A percentile compares a stretch with the other conserved stretches of the same genome.
Evolutionary conservation across 2,797 vertebrate species (phyloP).

Genomic region (Gephyroberyx darwinii): DNA sequence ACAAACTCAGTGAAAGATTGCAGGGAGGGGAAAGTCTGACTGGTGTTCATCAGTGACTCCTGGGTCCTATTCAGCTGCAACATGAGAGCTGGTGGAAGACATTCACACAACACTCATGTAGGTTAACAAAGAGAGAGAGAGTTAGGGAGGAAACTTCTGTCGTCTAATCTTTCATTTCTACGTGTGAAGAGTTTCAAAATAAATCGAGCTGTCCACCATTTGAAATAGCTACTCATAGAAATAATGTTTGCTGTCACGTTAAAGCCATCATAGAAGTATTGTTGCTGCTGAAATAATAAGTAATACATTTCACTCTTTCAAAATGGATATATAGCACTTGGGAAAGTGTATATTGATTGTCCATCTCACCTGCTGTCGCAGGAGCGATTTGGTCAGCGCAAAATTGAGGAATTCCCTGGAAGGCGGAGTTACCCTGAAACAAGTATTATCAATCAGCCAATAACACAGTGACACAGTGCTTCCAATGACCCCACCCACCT

Average conservation of each 20-base stretch:
- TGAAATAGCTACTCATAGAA: too few species aligned
- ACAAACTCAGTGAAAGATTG: conserved; percentile 49
- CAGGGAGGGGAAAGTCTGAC: conserved; percentile 63
- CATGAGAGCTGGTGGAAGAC: conserved; percentile 5
- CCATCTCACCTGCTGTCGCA: conserved; percentile 8
- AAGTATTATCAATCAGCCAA: not conserved
- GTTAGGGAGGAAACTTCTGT: not conserved
- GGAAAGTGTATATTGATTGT: not conserved
- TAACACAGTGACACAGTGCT: not conserved
- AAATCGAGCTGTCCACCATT: too few species aligned
- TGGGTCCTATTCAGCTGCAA: conserved; percentile 50
- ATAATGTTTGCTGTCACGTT: too few species aligned
- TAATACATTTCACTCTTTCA: not conserved
- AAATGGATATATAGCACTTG: not conserved
- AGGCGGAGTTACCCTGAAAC: conserved; percentile 11
- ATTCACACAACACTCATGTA: not conserved
- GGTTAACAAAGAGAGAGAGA: not conserved
- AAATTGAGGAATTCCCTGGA: conserved; percentile 10
- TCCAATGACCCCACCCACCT: too few species aligned
- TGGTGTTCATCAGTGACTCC: conserved; percentile 62
- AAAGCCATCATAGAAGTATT: not conserved
- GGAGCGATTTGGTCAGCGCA: not conserved
- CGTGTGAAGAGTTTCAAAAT: too few species aligned
- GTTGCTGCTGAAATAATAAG: not conserved
- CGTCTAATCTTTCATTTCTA: too few species aligned